Evolutionary conservation across 2,113 vertebrate species (phyloP).

Genomic region (Noctilio leporinus): DNA sequence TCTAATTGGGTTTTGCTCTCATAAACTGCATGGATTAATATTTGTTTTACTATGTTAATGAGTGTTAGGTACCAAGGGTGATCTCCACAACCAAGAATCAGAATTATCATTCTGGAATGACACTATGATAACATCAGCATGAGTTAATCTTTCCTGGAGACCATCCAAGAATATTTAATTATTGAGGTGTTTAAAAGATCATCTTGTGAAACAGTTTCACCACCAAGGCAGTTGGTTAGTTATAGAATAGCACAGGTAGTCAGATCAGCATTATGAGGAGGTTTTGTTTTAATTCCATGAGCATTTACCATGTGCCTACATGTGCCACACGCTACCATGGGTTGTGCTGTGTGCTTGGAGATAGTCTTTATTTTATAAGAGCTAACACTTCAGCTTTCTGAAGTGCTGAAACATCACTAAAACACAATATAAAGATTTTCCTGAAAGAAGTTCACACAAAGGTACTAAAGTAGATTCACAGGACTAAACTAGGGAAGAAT

Average conservation of each 20-base stretch:
- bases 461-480: neutral
- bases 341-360: neutral
- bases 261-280: neutral
- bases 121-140: neutral
- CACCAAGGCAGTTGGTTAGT: neutral
- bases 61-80: conserved; percentile 41
- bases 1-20: conserved; percentile 44
- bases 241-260: neutral
- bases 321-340: neutral
- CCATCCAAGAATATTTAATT: conserved; percentile 57
- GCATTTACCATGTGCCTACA: neutral
- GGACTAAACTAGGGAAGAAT: neutral
- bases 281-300: neutral
- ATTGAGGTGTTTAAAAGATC: conserved; percentile 49
- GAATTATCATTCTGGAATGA: conserved; percentile 44
- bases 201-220: conserved; percentile 14
- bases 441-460: neutral
- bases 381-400: neutral
- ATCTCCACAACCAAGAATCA: conserved; percentile 30
- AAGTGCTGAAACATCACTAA: neutral
- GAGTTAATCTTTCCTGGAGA: conserved; percentile 43
- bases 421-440: neutral
- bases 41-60: conserved; percentile 55
- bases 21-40: conserved; percentile 52
- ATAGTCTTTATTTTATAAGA: neutral